Evolutionary conservation across 2,888 invertebrate genomes (phyloP).

Genomic region (Drosophila infuscata): DNA sequence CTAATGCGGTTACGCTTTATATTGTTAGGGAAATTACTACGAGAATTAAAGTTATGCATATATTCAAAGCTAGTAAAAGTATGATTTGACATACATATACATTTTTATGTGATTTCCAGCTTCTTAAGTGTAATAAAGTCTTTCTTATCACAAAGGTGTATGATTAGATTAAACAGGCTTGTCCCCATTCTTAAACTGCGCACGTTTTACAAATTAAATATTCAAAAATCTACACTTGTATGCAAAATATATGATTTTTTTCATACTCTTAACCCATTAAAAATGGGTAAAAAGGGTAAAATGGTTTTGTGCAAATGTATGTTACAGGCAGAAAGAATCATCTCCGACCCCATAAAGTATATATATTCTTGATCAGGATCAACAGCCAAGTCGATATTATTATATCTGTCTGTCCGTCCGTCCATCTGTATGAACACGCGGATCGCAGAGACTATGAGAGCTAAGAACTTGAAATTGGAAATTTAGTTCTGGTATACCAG

Average conservation of each 20-base stretch:
- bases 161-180: background rate
- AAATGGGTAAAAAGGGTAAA: too few species aligned
- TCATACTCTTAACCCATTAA: too few species aligned
- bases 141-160: background rate
- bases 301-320: too few species aligned
- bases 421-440: too few species aligned
- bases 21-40: background rate
- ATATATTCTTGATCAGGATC: too few species aligned
- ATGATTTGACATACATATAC: background rate
- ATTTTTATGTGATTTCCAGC: background rate
- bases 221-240: background rate
- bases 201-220: background rate
- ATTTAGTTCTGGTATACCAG: too few species aligned
- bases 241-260: background rate
- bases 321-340: too few species aligned
- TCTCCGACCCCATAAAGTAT: too few species aligned
- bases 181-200: background rate
- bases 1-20: slow-evolving; percentile 5
- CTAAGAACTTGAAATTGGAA: too few species aligned
- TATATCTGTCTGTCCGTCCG: too few species aligned
- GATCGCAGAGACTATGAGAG: too few species aligned
- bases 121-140: background rate
- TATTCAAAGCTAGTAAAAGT: background rate
- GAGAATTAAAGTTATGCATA: background rate
- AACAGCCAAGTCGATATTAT: too few species aligned